Percentiles rank a stretch among this genome's conserved stretches.
These are phyloP conservation scores for Schizopygopsis pylzovi DNA, from an alignment of 2,797 vertebrate genomes.

Conservation along the genomic window DNA sequence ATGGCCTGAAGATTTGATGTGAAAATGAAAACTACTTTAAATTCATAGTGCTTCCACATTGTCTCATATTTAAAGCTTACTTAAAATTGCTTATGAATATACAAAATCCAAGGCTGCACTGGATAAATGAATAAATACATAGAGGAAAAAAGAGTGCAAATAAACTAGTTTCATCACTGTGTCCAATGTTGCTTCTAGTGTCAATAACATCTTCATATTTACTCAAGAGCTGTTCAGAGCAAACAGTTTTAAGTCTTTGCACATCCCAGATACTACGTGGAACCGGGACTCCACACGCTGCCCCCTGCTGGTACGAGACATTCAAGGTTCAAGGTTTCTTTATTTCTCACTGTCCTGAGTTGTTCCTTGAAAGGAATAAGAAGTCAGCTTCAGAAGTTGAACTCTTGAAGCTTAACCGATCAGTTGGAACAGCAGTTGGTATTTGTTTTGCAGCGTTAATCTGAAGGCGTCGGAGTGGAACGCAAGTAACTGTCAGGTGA, in stretches of 20 bases:
- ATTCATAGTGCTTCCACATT: not conserved
- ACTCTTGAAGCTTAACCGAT: slow-evolving; percentile 20
- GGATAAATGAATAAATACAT: slow-evolving; percentile 33
- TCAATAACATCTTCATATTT: slow-evolving; percentile 35
- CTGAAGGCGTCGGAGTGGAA: slow-evolving; percentile 39
- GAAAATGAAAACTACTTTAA: not conserved
- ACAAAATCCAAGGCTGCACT: slow-evolving; percentile 12
- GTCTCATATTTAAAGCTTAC: slow-evolving; percentile 6
- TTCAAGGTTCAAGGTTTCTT: too few species aligned
- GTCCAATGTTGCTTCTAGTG: not conserved
- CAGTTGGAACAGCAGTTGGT: slow-evolving; percentile 56
- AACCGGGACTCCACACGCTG: slow-evolving; percentile 51
- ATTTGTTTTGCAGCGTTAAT: slow-evolving; percentile 49
- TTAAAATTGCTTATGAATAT: slow-evolving; percentile 18
- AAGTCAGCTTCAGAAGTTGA: slow-evolving; percentile 8
- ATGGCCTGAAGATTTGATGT: not conserved
- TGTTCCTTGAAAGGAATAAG: not conserved
- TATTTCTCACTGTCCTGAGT: not conserved
- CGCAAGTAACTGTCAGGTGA: slow-evolving; percentile 50
- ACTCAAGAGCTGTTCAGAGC: slow-evolving; percentile 27
- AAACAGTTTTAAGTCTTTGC: slow-evolving; percentile 20
- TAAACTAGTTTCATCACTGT: not conserved
- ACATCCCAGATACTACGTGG: not conserved
- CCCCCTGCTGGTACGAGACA: slow-evolving; percentile 60
- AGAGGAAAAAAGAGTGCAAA: slow-evolving; percentile 10